Evolutionary conservation across 2,797 vertebrate species (phyloP).

Genomic region (Heterohyrax brucei): DNA sequence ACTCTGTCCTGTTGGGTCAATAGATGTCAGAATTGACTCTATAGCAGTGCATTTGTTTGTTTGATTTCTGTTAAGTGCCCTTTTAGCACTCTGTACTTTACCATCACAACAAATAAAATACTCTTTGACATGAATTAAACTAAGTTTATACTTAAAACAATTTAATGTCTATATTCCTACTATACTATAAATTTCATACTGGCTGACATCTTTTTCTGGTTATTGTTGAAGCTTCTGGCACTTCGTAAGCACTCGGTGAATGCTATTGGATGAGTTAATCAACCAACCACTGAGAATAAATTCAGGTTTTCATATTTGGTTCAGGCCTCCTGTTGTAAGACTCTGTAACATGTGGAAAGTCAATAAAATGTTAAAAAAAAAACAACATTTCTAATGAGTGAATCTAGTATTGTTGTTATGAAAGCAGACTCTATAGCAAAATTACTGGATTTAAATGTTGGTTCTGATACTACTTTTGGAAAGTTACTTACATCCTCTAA

Average conservation of each 20-base stretch:
- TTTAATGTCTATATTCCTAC: neutral
- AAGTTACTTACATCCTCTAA: conserved; percentile 4
- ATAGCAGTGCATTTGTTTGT: no score
- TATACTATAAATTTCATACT: conserved; percentile 5
- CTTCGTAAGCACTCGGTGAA: conserved; percentile 14
- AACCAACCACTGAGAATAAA: neutral
- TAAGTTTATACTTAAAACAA: conserved; percentile 48
- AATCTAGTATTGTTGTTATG: neutral
- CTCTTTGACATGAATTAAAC: conserved; percentile 9
- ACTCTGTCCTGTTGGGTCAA: no score
- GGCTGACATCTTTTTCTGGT: conserved; percentile 18
- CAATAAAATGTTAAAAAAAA: neutral
- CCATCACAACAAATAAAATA: conserved; percentile 22
- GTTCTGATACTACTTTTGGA: neutral
- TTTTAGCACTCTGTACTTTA: conserved; percentile 6
- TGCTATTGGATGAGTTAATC: conserved; percentile 11
- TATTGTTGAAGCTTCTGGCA: neutral
- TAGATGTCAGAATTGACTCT: no score
- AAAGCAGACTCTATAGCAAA: conserved; percentile 31
- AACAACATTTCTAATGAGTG: neutral
- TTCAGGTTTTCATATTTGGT: conserved; percentile 61
- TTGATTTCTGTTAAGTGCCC: neutral
- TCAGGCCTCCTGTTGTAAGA: neutral
- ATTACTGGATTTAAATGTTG: neutral
- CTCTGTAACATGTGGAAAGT: conserved; percentile 35